Evolutionary conservation across 2,113 vertebrate genomes (phyloP), one percentile per base, ranked within the genome.

Genomic region (Tretioscincus oriximinensis): DNA sequence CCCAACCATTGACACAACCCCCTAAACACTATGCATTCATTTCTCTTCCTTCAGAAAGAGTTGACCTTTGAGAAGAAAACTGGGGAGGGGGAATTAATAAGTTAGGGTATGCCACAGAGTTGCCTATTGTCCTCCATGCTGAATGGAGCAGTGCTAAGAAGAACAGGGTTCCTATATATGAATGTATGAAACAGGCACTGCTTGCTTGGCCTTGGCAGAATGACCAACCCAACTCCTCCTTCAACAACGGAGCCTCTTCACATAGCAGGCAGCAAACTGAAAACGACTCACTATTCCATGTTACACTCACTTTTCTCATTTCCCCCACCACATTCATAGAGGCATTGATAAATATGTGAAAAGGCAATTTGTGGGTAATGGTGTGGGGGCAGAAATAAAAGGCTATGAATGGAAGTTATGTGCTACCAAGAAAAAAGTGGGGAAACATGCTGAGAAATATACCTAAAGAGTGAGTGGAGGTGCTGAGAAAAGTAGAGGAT

Each of bases 21-120:
- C 5, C 63, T 24, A 77, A 72, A 77, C 61, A 73, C 18, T 51
- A n/a, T 63, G 82, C 77, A 69, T 84, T 79, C 77, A 54, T 79
- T 84, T 79, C 58, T 51, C 29, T 29, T 58, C 61, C 10, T 31
- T 67, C 67, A 66, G 49, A 29, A 77, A 60, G 60, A 69, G 54
- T 63, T 79, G 77, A 79, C 72, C 77, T 75, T 79, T 75, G 14
- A n/a, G 58, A 51, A 45, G 24, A 66, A 20, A 49, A n/a, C 11
- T 45, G 67, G 31, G 16, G 21, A 31, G 45, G 9, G 24, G 29
- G 41, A 51, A 74, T 64, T 69, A 51, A 68, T 78, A 74, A 61
- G 35, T 71, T 31, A 71, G 84, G 63, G 31, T 49, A 21, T 1
- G 20, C 26, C n/a, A 81, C 81, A 81, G 75, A 74, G 60, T 10